Evolutionary conservation across 2,797 vertebrate species (phyloP).

Genomic region (Cirrhinus mrigala): DNA sequence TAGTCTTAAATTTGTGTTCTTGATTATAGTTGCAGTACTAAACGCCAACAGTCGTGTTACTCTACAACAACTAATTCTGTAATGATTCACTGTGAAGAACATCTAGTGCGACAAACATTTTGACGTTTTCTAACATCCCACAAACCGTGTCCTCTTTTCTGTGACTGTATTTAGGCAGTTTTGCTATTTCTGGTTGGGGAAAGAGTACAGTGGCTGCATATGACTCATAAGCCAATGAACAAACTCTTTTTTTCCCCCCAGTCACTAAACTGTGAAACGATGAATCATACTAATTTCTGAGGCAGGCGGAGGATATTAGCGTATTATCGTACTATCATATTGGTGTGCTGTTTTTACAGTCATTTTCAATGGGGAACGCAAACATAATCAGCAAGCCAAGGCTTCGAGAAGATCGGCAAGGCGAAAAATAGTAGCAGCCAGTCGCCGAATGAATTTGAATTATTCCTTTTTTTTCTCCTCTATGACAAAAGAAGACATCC

Average conservation of each 20-base stretch:
- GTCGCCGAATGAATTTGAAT: background rate
- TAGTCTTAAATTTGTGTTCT: background rate
- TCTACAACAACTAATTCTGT: background rate
- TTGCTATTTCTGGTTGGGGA: slow-evolving; percentile 37
- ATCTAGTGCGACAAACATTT: background rate
- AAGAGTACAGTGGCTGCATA: slow-evolving; percentile 36
- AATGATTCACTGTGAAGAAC: background rate
- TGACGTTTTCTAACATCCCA: background rate
- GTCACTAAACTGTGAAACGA: slow-evolving; percentile 35
- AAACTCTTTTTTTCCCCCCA: background rate
- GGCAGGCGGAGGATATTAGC: background rate
- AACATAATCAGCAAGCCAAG: slow-evolving; percentile 11
- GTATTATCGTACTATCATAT: slow-evolving; percentile 3
- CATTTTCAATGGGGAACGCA: background rate
- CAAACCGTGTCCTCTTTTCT: slow-evolving; percentile 24
- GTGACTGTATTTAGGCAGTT: slow-evolving; percentile 28
- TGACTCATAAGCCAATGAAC: slow-evolving; percentile 45
- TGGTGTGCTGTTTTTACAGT: slow-evolving; percentile 23
- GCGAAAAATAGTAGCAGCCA: slow-evolving; percentile 27
- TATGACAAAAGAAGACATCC: slow-evolving; percentile 37
- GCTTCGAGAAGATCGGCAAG: background rate
- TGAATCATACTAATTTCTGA: slow-evolving; percentile 40
- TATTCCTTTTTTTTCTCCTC: slow-evolving; percentile 3
- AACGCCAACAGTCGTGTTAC: background rate
- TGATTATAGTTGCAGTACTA: background rate